Evolutionary conservation across 2,797 vertebrate species (phyloP), one percentile per base, ranked within the genome.

Genomic region (Hypotaenidia philippensis): DNA sequence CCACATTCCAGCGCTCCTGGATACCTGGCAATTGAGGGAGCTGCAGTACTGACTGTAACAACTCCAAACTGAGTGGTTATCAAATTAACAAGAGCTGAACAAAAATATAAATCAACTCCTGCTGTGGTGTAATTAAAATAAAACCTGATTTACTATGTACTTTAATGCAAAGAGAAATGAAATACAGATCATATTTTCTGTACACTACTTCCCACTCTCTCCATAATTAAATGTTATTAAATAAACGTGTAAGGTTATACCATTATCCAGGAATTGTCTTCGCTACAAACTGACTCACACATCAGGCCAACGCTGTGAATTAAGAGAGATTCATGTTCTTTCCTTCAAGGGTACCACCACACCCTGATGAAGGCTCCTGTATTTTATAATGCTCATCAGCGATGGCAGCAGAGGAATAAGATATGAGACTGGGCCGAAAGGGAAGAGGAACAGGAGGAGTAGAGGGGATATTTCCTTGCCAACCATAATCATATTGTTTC

Each of bases 81-180:
- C 89, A 95, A 92, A 96, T 88, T 90, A 95, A 87, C 76, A 91
- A 45, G 89, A 81, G 61, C 76, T 53, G 87, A 96, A 86, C 52
- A 79, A 92, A 97, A 90, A 76, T 57, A 95, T 93, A 94, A 91
- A 95, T 96, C 94, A 92, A 77, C 25, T 32, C 71, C 81, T 70
- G 45, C 92, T 59, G 57, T 83, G 69, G 65, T 70, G 55, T 90
- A 96, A 96, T 95, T 96, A 94, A 96, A 96, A 93, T 91, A 86
- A 93, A 91, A 93, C 66, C 85, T 94, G 96, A 93, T 91, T 96
- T 96, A 94, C 65, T 45, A 21, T 27, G 56, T 56, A 79, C 60
- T 74, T 78, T 15, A 96, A 93, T 52, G 83, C 64, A 90, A 93
- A 86, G 52, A 93, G 85, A 95, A 96, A 95, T 95, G 52, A 96